Conservation (phyloP, 1,140 invertebrate species). For the Papilio glaucus region DNA sequence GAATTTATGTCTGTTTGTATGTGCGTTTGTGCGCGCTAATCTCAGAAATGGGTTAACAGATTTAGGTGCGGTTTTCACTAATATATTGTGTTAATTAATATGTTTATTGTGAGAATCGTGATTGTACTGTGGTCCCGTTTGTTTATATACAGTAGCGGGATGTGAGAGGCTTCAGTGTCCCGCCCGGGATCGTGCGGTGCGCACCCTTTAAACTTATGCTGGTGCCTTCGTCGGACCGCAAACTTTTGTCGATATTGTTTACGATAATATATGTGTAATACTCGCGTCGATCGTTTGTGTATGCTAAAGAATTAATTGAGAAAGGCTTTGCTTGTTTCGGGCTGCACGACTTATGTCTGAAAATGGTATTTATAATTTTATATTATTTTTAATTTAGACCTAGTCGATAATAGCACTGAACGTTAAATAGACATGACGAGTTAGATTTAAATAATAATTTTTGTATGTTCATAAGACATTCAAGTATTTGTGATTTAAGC, state of each 20-base stretch:
- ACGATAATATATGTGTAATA: constrained; percentile 35
- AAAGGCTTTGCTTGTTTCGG: background rate
- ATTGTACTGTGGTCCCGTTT: constrained; percentile 53
- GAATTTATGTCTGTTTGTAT: no score
- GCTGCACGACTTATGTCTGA: constrained; percentile 35
- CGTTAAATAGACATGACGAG: no score
- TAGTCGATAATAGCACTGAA: background rate
- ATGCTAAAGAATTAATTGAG: constrained; percentile 17
- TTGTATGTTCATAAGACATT: no score
- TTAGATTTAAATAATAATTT: no score
- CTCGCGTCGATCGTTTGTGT: background rate
- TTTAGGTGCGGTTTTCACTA: no score
- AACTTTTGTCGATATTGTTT: constrained; percentile 59
- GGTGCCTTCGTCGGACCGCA: constrained; percentile 35
- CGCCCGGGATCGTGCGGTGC: constrained; percentile 54
- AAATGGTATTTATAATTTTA: constrained; percentile 42
- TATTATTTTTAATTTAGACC: background rate
- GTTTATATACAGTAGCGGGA: constrained; percentile 67
- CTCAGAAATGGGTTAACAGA: no score
- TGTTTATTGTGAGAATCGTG: constrained; percentile 40
- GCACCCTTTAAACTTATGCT: constrained; percentile 30
- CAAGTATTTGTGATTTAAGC: no score
- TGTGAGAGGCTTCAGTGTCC: constrained; percentile 58
- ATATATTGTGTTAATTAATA: no score
- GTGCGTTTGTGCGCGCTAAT: no score